Evolutionary conservation across 2,113 vertebrate species (phyloP).

Genomic region (Phrynosoma blainvillii): DNA sequence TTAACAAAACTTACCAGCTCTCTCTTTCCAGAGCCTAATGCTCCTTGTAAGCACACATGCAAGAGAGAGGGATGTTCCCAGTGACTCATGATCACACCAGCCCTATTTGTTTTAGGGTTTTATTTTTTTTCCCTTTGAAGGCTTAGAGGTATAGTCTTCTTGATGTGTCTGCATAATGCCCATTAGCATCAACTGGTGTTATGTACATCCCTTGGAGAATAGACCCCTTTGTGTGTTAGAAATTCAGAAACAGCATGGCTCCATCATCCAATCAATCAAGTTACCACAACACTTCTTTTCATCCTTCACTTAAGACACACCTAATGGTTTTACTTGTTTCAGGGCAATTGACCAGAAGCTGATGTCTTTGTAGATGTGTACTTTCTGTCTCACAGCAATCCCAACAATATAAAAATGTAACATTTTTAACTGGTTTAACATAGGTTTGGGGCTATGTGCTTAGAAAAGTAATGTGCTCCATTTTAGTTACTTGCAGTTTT

Average conservation of each 20-base stretch:
- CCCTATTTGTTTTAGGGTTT: conserved; percentile 74
- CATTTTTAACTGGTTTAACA: neutral
- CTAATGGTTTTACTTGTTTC: conserved; percentile 48
- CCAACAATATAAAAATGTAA: neutral
- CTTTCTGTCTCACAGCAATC: neutral
- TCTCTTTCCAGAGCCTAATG: conserved; percentile 57
- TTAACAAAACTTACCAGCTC: conserved; percentile 52
- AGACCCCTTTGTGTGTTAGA: conserved; percentile 67
- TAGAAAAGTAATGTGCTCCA: neutral
- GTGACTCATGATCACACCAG: conserved; percentile 67
- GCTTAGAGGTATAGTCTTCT: conserved; percentile 66
- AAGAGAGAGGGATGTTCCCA: conserved; percentile 60
- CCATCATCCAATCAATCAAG: conserved; percentile 71
- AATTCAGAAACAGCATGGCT: conserved; percentile 69
- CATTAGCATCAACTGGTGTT: conserved; percentile 68
- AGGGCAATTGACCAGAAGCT: conserved; percentile 38
- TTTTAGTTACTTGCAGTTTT: neutral
- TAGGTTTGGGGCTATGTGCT: neutral
- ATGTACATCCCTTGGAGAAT: conserved; percentile 71
- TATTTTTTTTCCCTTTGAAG: conserved; percentile 71
- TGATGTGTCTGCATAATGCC: conserved; percentile 66
- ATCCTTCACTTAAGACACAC: conserved; percentile 57
- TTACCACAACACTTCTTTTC: conserved; percentile 54
- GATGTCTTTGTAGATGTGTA: conserved; percentile 15
- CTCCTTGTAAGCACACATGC: conserved; percentile 47